phyloP scores from a whole-genome alignment of 1,140 invertebrate genomes.

The Chelonus insularis region DNA sequence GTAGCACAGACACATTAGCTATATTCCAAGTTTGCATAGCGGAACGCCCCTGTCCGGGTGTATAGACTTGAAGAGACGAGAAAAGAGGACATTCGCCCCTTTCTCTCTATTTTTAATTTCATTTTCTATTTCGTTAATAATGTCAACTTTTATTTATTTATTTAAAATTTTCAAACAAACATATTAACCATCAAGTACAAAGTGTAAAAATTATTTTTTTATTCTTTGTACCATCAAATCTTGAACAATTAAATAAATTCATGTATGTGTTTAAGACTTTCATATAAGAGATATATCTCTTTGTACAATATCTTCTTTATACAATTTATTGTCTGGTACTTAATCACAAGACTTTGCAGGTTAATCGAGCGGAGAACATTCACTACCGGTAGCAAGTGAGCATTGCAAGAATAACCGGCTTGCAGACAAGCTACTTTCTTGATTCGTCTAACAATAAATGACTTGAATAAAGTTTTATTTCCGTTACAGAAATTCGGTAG shows the following conservation, averaged over 20 bases:
- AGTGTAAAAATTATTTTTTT: no score
- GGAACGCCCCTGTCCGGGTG: slow-evolving; percentile 33
- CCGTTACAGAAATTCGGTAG: no score
- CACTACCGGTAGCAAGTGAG: slow-evolving; percentile 13
- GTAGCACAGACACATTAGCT: slow-evolving; percentile 35
- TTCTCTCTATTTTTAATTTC: no score
- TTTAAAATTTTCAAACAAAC: neutral
- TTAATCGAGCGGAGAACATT: slow-evolving; percentile 41
- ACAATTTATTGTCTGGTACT: slow-evolving; percentile 32
- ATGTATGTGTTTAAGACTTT: no score
- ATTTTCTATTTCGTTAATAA: no score
- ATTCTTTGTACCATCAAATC: no score
- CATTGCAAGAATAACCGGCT: slow-evolving; percentile 19
- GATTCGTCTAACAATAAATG: slow-evolving; percentile 13
- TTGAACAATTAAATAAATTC: no score
- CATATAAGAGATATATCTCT: neutral
- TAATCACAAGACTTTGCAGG: slow-evolving; percentile 30
- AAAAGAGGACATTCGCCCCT: slow-evolving; percentile 2
- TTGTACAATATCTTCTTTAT: neutral
- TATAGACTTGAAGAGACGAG: neutral
- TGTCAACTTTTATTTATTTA: no score
- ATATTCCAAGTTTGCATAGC: slow-evolving; percentile 38
- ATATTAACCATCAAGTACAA: no score
- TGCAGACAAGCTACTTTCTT: slow-evolving; percentile 21
- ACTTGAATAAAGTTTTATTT: no score